Conservation (phyloP, 2,888 invertebrate genomes). For the Vesta saturnalis region DNA sequence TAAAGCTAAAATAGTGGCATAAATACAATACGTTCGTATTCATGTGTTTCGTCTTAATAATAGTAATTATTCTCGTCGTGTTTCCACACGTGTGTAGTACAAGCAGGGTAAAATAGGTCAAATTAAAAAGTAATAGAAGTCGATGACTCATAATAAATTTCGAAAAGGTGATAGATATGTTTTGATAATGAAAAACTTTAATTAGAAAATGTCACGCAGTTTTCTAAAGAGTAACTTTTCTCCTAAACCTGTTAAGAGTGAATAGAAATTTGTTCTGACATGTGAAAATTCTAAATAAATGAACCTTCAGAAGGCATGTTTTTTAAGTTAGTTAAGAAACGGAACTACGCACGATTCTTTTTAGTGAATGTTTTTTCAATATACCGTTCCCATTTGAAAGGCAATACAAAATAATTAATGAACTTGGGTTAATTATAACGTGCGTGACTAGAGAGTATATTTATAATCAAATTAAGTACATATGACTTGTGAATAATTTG, state of each 20-base stretch:
- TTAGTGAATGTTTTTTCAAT: background rate
- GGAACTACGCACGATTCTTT: slow-evolving; percentile 22
- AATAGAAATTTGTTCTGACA: slow-evolving; percentile 29
- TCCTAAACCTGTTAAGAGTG: slow-evolving; percentile 28
- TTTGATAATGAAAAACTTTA: slow-evolving; percentile 3
- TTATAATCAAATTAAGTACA: slow-evolving; percentile 13
- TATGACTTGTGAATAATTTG: background rate
- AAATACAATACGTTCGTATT: background rate
- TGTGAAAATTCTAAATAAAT: slow-evolving; percentile 24
- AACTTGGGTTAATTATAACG: slow-evolving; percentile 8
- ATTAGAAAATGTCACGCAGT: background rate
- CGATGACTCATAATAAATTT: slow-evolving; percentile 4
- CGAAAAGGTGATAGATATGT: background rate
- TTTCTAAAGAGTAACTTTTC: no score
- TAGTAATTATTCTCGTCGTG: background rate
- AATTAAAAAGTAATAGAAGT: slow-evolving; percentile 3
- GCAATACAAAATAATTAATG: slow-evolving; percentile 12
- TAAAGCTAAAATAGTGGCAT: background rate
- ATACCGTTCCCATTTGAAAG: background rate
- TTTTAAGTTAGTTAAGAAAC: slow-evolving; percentile 13
- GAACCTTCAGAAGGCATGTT: slow-evolving; percentile 20
- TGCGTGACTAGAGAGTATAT: slow-evolving; percentile 1
- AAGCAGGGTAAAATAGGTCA: background rate
- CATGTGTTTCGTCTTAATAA: background rate
- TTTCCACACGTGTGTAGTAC: background rate